Percentiles rank a stretch among this genome's conserved stretches.
Evolutionary conservation across 2,888 invertebrate species (phyloP).

Genomic region (Caenorhabditis japonica): DNA sequence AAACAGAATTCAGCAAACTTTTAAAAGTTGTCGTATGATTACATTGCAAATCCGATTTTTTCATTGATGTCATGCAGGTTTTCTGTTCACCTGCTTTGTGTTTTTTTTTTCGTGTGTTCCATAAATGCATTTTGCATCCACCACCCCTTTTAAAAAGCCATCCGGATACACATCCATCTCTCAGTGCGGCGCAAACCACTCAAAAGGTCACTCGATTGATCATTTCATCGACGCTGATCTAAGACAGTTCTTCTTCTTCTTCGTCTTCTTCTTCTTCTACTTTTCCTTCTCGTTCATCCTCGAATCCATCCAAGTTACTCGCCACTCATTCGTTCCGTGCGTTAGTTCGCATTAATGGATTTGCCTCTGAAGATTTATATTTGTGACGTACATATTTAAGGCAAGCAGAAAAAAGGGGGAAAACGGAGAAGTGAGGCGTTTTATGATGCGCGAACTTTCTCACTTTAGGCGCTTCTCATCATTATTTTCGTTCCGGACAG

Average conservation of each 20-base stretch:
- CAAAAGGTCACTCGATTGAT: conserved; percentile 46
- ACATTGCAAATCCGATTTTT: conserved; percentile 5
- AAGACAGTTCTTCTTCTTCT: conserved; percentile 17
- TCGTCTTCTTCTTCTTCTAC: conserved; percentile 14
- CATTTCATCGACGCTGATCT: conserved; percentile 45
- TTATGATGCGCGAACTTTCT: conserved; percentile 18
- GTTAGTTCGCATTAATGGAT: conserved; percentile 46
- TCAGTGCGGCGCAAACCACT: conserved; percentile 48
- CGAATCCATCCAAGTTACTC: no score
- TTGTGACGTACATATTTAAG: conserved; percentile 38
- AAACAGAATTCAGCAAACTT: conserved; percentile 2
- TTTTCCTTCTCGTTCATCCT: conserved; percentile 16
- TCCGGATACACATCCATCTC: conserved; percentile 4
- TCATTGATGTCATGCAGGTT: not conserved
- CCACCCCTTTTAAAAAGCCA: conserved; percentile 6
- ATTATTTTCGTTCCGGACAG: no score
- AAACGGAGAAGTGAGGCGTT: conserved; percentile 27
- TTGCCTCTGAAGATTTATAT: conserved; percentile 41
- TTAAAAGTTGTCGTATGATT: conserved; percentile 6
- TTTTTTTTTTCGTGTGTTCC: not conserved
- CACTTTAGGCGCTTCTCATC: no score
- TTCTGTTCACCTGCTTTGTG: not conserved
- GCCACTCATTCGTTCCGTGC: conserved; percentile 33
- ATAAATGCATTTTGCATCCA: not conserved
- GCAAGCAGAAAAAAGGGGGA: no score